A percentile compares a stretch with the other conserved stretches of the same genome.
Evolutionary conservation across 2,113 vertebrate genomes (phyloP).

Genomic region (Hippolais icterina): DNA sequence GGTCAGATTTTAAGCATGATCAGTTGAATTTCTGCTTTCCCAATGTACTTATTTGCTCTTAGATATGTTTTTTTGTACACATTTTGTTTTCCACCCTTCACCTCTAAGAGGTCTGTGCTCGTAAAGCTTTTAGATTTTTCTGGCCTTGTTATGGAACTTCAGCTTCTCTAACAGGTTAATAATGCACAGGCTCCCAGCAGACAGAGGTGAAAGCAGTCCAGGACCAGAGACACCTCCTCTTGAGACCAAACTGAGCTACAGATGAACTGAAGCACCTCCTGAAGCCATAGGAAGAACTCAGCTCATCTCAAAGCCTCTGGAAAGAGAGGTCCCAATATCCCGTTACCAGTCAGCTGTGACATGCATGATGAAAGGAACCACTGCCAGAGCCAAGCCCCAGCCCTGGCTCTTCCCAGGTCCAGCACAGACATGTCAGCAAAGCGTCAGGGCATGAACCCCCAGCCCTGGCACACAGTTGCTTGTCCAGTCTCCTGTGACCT

Average conservation of each 20-base stretch:
- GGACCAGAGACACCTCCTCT: not conserved
- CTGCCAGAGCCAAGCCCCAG: not conserved
- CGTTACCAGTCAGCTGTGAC: not conserved
- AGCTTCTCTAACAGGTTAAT: not conserved
- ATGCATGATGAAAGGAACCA: not conserved
- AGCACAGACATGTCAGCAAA: fast-evolving
- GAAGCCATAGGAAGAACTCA: not conserved
- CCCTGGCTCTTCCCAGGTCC: not conserved
- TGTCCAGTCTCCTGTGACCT: fast-evolving
- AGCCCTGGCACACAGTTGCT: not conserved
- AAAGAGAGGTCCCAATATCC: not conserved
- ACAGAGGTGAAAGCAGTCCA: not conserved
- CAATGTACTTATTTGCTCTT: not conserved
- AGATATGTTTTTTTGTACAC: not conserved
- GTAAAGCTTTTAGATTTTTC: not conserved
- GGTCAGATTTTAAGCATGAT: not conserved
- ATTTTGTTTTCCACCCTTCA: not conserved
- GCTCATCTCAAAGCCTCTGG: not conserved
- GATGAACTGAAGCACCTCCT: not conserved
- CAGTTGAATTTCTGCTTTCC: not conserved
- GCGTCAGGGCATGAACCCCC: fast-evolving
- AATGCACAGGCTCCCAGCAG: not conserved
- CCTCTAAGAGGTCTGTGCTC: not conserved
- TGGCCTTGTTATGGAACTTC: not conserved
- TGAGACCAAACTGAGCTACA: not conserved